These are phyloP conservation scores for Platycercus adscitus DNA, from an alignment of 2,113 vertebrate genomes.

Conservation along the genomic window DNA sequence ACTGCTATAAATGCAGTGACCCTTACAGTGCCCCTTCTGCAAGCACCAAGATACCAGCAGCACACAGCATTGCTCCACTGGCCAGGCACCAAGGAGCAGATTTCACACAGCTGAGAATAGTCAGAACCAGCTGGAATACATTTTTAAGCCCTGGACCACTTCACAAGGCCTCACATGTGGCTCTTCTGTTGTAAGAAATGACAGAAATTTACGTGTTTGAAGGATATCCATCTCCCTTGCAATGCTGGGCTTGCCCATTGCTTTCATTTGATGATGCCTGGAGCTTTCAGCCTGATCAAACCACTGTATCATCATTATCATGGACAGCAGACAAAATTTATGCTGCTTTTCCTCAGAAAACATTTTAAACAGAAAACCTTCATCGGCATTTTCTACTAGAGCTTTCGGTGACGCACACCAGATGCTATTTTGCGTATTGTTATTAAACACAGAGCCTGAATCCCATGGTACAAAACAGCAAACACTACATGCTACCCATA, in stretches of 20 bases:
- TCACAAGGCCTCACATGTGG: background rate
- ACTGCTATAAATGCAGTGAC: fast-evolving
- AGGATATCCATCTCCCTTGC: background rate
- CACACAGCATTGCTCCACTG: background rate
- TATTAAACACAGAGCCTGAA: slow-evolving; percentile 56
- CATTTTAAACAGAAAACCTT: slow-evolving; percentile 7
- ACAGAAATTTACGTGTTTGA: background rate
- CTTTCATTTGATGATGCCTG: background rate
- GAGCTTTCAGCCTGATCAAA: background rate
- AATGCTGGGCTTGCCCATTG: background rate
- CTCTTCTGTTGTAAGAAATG: background rate
- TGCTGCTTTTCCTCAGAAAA: background rate
- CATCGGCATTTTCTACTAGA: background rate
- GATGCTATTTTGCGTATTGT: slow-evolving; percentile 59
- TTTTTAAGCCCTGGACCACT: background rate
- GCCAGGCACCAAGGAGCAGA: fast-evolving
- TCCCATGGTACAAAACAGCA: background rate
- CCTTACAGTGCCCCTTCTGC: background rate
- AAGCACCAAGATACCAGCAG: background rate
- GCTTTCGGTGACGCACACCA: slow-evolving; percentile 29
- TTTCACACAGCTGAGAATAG: background rate
- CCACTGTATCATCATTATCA: background rate
- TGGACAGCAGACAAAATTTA: background rate
- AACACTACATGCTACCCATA: background rate
- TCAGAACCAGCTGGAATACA: background rate